These are phyloP conservation scores for Thunnus maccoyii DNA, from an alignment of 2,113 vertebrate species.

Conservation along the genomic window DNA sequence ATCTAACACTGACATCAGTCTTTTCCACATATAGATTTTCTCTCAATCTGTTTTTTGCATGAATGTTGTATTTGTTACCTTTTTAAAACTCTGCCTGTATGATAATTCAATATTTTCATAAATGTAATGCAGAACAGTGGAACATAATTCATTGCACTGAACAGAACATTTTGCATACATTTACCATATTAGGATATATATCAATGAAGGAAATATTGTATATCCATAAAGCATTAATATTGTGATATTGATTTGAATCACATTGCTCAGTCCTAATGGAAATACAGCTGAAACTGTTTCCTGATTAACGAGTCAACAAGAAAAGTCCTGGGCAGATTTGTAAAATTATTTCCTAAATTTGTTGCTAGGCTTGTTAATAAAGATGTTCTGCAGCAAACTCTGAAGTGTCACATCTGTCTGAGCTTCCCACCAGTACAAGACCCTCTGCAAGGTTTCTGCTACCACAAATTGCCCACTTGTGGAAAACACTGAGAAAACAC, in stretches of 20 bases:
- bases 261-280: not conserved
- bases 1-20: slow-evolving; percentile 26
- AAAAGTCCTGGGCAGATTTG: no score
- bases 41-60: not conserved
- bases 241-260: not conserved
- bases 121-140: no score
- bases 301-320: not conserved
- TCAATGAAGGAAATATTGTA: no score
- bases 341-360: not conserved
- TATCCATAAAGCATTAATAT: no score
- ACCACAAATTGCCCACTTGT: not conserved
- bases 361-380: not conserved
- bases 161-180: no score
- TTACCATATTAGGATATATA: no score
- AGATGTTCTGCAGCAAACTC: not conserved
- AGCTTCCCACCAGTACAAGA: not conserved
- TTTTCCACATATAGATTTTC: not conserved
- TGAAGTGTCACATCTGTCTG: not conserved
- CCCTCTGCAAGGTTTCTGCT: not conserved
- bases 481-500: not conserved
- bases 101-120: no score
- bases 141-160: no score
- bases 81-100: no score
- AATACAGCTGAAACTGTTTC: not conserved
- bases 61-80: no score